Conservation (phyloP, 2,113 vertebrate genomes). For the Lepidothrix coronata region DNA sequence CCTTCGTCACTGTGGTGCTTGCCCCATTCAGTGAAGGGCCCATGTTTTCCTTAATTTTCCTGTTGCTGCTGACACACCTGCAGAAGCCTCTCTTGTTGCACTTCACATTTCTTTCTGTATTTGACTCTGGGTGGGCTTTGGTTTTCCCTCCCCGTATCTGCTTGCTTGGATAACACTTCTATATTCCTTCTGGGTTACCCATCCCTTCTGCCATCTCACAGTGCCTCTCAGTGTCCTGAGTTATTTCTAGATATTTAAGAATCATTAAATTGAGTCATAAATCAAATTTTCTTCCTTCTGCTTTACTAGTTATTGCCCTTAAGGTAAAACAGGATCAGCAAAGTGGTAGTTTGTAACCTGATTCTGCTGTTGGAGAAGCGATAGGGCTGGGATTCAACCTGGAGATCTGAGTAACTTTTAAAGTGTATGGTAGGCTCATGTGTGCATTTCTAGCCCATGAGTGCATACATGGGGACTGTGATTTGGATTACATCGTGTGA, state of each 20-base stretch:
- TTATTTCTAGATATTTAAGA: neutral
- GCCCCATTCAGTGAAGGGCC: no score
- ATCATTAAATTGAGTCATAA: neutral
- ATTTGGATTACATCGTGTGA: neutral
- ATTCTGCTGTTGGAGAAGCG: neutral
- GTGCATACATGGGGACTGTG: neutral
- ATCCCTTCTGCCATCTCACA: neutral
- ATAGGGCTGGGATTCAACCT: neutral
- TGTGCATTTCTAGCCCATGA: neutral
- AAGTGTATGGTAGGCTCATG: neutral
- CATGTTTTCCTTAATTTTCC: neutral
- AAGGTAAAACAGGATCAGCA: neutral
- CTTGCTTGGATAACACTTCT: neutral
- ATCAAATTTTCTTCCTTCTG: neutral
- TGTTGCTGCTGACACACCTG: neutral
- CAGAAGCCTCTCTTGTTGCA: neutral
- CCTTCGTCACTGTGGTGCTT: neutral
- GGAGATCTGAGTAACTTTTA: neutral
- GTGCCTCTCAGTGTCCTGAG: neutral
- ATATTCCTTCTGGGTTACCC: neutral
- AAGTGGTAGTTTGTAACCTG: neutral
- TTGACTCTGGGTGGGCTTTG: neutral
- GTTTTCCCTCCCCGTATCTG: neutral
- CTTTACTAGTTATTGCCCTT: neutral
- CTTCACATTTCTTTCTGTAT: neutral